Percentiles rank a stretch among this genome's conserved stretches.
These are phyloP conservation scores for Platerodrilus igneus DNA, from an alignment of 2,888 invertebrate genomes.

Conservation along the genomic window DNA sequence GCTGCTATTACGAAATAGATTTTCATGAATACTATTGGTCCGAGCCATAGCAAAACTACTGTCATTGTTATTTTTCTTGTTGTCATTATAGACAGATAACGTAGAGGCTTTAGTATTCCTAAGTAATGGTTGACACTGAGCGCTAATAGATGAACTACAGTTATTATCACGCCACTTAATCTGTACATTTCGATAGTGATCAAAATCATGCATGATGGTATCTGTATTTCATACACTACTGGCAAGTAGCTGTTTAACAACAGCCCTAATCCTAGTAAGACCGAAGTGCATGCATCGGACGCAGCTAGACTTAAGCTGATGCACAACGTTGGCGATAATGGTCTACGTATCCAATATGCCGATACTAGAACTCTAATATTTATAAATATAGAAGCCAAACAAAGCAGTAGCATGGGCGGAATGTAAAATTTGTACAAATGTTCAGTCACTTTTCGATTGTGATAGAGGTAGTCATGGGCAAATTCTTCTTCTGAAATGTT, in stretches of 20 bases:
- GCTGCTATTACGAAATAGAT: constrained; percentile 51
- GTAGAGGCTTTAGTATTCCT: constrained; percentile 54
- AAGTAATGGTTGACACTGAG: constrained; percentile 64
- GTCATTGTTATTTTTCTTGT: constrained; percentile 50
- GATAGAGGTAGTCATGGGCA: no score
- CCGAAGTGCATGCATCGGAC: constrained; percentile 55
- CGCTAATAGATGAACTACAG: constrained; percentile 59
- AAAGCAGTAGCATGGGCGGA: constrained; percentile 48
- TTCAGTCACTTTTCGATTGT: no score
- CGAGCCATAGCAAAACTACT: constrained; percentile 54
- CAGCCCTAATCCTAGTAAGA: constrained; percentile 51
- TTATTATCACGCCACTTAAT: constrained; percentile 57
- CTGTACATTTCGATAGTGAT: constrained; percentile 48
- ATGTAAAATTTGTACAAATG: constrained; percentile 34
- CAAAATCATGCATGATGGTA: constrained; percentile 22
- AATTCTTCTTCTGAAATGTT: no score
- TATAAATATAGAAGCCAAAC: constrained; percentile 51
- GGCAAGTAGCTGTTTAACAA: constrained; percentile 54
- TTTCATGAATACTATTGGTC: constrained; percentile 52
- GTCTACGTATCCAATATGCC: constrained; percentile 54
- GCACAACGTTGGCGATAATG: constrained; percentile 55
- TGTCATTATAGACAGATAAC: constrained; percentile 58
- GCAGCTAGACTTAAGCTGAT: constrained; percentile 57
- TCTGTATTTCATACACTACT: constrained; percentile 32
- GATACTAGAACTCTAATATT: constrained; percentile 54